Base-by-base conservation (phyloP, 2,888 invertebrate species). In the Tenthredo mesomela region DNA sequence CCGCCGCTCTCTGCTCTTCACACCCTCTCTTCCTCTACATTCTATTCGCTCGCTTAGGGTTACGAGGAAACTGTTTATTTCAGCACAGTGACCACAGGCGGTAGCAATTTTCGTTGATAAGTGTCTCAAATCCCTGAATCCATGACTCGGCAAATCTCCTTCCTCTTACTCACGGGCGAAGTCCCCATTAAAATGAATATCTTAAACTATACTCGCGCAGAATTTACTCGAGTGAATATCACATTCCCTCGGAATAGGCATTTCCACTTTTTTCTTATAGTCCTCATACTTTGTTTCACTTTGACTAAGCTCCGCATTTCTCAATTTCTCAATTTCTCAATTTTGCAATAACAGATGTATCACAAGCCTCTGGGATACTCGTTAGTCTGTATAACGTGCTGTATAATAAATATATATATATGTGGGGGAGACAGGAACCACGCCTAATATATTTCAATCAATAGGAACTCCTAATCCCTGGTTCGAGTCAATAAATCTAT, bases 401-500 rank as follows among this genome's bases (percentile, higher is more conserved):
- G 29, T 50, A 18, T 25, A 25, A n/a, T 12, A n/a, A 4, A 61
- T 25, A 25, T 43, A 12, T 4, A 43, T 15, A 3, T 15, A 4
- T 61, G 21, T 29, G 33, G 67, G 54, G 80, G 6, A 58, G 37
- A n/a, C 21, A 58, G 80, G 70, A 43, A 65, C 47, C 15, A 65
- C 43, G 80, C 43, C 80, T 67, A 40, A 85, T 85, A 82, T 85
- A 85, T 85, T 80, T 85, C 80, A 85, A 85, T 85, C 82, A 82
- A 82, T 71, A 75, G 54, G 37, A 58, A 78, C 67, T 84, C 75
- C 61, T 54, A 47, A 71, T 85, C 82, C 82, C 82, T 73, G 43
- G 71, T 71, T 58, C 82, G 43, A 71, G 82, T 54, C 85, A 50
- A 85, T 85, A 85, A 85, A 85, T 85, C 73, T 73, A 85, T 77